Percentiles rank a stretch among this genome's conserved stretches.
phyloP scores from a whole-genome alignment of 2,113 vertebrate genomes.

The Noturus placidus region DNA sequence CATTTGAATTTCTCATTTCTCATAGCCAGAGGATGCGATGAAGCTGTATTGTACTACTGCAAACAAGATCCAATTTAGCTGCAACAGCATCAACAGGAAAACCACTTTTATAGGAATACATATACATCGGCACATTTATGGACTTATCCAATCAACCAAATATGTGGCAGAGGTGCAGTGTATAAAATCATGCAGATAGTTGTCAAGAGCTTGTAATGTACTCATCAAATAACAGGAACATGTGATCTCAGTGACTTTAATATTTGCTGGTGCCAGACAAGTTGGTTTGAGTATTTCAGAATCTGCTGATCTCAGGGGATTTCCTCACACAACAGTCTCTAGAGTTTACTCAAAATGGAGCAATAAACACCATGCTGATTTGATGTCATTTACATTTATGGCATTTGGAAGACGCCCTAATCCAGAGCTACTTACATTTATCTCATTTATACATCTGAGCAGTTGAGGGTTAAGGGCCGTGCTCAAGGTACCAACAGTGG shows the following conservation, averaged over 20 bases:
- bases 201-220: background rate
- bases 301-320: background rate
- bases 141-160: background rate
- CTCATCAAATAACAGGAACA: background rate
- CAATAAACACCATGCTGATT: background rate
- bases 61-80: background rate
- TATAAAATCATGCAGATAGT: background rate
- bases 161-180: background rate
- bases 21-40: constrained; percentile 3
- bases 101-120: background rate
- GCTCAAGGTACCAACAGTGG: too few relatives aligned
- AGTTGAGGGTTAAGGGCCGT: too few relatives aligned
- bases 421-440: too few relatives aligned
- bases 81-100: background rate
- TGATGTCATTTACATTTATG: background rate
- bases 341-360: background rate
- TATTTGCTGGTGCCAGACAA: background rate
- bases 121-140: background rate
- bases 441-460: too few relatives aligned
- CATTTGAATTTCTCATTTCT: constrained; percentile 24
- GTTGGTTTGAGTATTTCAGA: background rate
- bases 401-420: too few relatives aligned
- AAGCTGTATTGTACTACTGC: constrained; percentile 1
- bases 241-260: background rate
- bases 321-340: background rate